Percentiles rank a stretch among this genome's conserved stretches.
These are phyloP conservation scores for Paramisgurnus dabryanus DNA, from an alignment of 2,113 vertebrate species.

Conservation along the genomic window DNA sequence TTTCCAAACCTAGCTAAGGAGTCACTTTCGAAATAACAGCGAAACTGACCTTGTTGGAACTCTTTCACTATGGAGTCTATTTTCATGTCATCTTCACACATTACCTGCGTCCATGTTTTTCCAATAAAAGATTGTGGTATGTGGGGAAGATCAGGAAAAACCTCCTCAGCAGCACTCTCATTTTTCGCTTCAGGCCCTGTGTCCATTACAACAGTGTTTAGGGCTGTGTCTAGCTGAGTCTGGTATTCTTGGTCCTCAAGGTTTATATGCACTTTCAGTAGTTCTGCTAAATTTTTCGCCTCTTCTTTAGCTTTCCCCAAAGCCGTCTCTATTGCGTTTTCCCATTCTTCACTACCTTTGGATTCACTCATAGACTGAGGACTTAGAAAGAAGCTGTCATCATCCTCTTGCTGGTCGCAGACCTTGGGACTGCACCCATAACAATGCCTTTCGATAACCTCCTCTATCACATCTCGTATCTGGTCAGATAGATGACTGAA, in stretches of 20 bases:
- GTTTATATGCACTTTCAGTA: slow-evolving; percentile 76
- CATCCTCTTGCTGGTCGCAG: slow-evolving; percentile 62
- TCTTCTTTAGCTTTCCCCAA: slow-evolving; percentile 60
- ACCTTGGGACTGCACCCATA: slow-evolving; percentile 59
- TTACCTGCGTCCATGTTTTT: slow-evolving; percentile 85
- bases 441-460: slow-evolving; percentile 79
- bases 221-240: slow-evolving; percentile 67
- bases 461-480: slow-evolving; percentile 73
- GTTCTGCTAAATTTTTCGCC: slow-evolving; percentile 67
- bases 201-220: slow-evolving; percentile 58
- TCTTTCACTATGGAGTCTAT: slow-evolving; percentile 82
- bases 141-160: slow-evolving; percentile 79
- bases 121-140: slow-evolving; percentile 86
- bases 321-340: slow-evolving; percentile 71
- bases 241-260: slow-evolving; percentile 80
- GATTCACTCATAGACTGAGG: slow-evolving; percentile 62
- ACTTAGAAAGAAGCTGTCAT: slow-evolving; percentile 77
- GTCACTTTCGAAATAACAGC: slow-evolving; percentile 84
- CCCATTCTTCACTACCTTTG: slow-evolving; percentile 77
- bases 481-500: slow-evolving; percentile 56
- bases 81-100: slow-evolving; percentile 84
- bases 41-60: slow-evolving; percentile 80
- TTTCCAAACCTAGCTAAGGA: slow-evolving; percentile 71
- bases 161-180: slow-evolving; percentile 67
- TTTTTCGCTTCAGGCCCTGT: slow-evolving; percentile 30